A percentile compares a stretch with the other conserved stretches of the same genome.
Evolutionary conservation across 2,113 vertebrate species (phyloP).

Genomic region (Alosa alosa): DNA sequence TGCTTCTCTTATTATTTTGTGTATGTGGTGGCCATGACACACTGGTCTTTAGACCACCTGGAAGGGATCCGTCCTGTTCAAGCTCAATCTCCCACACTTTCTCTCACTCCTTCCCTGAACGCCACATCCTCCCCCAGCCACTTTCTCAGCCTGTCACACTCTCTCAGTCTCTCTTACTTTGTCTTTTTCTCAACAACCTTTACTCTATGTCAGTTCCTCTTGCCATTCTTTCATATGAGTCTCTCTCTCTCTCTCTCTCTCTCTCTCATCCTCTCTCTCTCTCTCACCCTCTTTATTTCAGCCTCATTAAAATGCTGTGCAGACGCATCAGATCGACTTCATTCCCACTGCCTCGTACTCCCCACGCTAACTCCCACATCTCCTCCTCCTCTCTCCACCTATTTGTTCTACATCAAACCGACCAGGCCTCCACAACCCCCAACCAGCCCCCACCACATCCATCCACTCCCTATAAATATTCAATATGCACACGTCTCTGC

Average conservation of each 20-base stretch:
- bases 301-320: background rate
- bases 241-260: constrained; percentile 30
- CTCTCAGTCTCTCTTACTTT: constrained; percentile 27
- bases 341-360: background rate
- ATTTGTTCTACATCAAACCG: background rate
- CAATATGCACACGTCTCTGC: constrained; percentile 14
- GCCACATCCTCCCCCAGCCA: background rate
- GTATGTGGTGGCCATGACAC: background rate
- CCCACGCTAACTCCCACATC: background rate
- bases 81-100: background rate
- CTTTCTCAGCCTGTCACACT: constrained; percentile 4
- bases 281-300: background rate
- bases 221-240: background rate
- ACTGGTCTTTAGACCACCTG: background rate
- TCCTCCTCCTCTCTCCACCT: background rate
- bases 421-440: background rate
- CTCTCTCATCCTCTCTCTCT: background rate
- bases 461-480: constrained; percentile 25
- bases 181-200: background rate
- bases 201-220: background rate
- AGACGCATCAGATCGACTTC: background rate
- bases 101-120: background rate
- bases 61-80: background rate
- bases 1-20: background rate
- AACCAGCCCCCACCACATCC: background rate